These are phyloP conservation scores for Drosophila ironensis DNA, from an alignment of 1,140 invertebrate genomes.

Conservation along the genomic window DNA sequence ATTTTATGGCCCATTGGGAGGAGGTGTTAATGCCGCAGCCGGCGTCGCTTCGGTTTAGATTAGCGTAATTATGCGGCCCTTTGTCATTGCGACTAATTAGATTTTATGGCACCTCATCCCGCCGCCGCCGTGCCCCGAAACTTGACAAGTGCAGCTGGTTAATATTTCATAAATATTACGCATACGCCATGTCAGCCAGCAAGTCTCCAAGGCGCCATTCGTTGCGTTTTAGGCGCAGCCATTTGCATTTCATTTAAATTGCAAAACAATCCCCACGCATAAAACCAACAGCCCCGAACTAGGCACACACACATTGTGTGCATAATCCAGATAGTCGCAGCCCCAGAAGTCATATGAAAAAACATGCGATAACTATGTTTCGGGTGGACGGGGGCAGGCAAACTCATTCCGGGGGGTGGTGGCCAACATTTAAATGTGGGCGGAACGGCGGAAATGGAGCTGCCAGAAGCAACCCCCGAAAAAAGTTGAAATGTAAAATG, in stretches of 20 bases:
- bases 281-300: slow-evolving; percentile 50
- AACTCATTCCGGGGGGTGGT: neutral
- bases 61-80: slow-evolving; percentile 72
- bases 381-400: neutral
- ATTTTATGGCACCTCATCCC: slow-evolving; percentile 59
- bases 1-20: slow-evolving; percentile 50
- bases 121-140: neutral
- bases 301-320: slow-evolving; percentile 39
- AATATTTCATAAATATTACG: slow-evolving; percentile 72
- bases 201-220: slow-evolving; percentile 60
- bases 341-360: slow-evolving; percentile 78
- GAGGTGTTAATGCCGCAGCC: slow-evolving; percentile 60
- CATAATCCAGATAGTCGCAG: slow-evolving; percentile 39
- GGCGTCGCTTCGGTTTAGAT: slow-evolving; percentile 42
- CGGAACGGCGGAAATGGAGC: slow-evolving; percentile 19
- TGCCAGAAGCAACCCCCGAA: slow-evolving; percentile 47
- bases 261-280: slow-evolving; percentile 50
- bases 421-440: slow-evolving; percentile 74
- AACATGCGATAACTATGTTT: slow-evolving; percentile 67
- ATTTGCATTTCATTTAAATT: slow-evolving; percentile 79
- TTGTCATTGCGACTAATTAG: slow-evolving; percentile 74
- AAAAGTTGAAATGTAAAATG: slow-evolving; percentile 77
- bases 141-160: slow-evolving; percentile 16
- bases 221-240: slow-evolving; percentile 35
- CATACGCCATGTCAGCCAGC: slow-evolving; percentile 37